Percentiles rank a stretch among this genome's conserved stretches.
phyloP scores from a whole-genome alignment of 1,140 invertebrate genomes.

The Sycobia sp. region DNA sequence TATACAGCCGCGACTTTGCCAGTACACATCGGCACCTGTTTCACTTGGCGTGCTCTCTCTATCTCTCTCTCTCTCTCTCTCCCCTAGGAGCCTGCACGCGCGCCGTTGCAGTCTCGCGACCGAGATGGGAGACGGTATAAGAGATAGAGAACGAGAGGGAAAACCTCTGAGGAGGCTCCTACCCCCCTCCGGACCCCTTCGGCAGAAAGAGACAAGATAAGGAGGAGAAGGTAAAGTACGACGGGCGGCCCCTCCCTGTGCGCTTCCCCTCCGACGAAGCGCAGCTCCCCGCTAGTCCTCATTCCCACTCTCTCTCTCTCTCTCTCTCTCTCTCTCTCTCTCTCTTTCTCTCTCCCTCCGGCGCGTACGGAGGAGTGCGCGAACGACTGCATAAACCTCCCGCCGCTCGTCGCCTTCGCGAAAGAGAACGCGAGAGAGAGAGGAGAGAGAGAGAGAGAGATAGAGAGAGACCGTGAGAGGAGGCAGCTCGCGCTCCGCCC shows the following conservation, averaged over 20 bases:
- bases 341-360: neutral
- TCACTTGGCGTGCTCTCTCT: too few relatives aligned
- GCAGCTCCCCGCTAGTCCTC: neutral
- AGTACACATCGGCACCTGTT: slow-evolving; percentile 13
- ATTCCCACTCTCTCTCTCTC: neutral
- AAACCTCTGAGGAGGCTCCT: too few relatives aligned
- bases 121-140: too few relatives aligned
- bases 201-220: slow-evolving; percentile 34
- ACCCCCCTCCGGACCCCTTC: too few relatives aligned
- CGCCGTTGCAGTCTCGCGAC: neutral
- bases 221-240: slow-evolving; percentile 38
- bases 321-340: neutral
- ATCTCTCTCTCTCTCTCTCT: neutral
- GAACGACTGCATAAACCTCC: too few relatives aligned
- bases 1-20: neutral
- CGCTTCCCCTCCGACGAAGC: neutral
- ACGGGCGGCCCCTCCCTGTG: neutral
- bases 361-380: too few relatives aligned
- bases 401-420: too few relatives aligned
- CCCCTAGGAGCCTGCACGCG: neutral
- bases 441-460: neutral
- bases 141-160: too few relatives aligned
- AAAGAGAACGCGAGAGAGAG: neutral
- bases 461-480: too few relatives aligned
- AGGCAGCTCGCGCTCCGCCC: slow-evolving; percentile 50